Evolutionary conservation across 2,888 invertebrate species (phyloP), one percentile per base, ranked within the genome.

Genomic region (Automeris io): DNA sequence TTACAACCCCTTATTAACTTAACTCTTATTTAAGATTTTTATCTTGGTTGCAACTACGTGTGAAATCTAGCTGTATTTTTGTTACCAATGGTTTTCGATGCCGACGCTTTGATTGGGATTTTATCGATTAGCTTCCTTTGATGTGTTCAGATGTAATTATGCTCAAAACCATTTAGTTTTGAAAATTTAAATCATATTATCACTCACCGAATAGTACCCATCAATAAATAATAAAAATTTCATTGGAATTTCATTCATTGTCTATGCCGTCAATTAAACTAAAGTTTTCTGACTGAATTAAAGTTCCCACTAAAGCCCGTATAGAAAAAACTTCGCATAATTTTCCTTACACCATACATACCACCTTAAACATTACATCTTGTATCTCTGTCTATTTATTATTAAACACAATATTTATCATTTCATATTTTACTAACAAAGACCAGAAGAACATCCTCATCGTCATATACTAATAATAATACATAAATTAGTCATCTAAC

Each of bases 81-180:
- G 47, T 50, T 16, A 26, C 26, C 25, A 22, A 26, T 4, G 21
- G 25, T 39, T 37, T 24, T 47, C 46, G 45, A 50, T 52, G 40
- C 59, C 63, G 65, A 63, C 66, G 66, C 70, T 70, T 73, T 49
- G 41, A 42, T 43, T 9, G 23, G n/a, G 42, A 57, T 48, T 54
- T 57, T 61, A 51, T 49, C 55, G 46, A 61, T 58, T 78, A 66
- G 75, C 79, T 81, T 79, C 77, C 78, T 73, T 75, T 62, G 54
- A 77, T 81, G 80, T 81, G 80, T 81, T 82, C 81, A 77, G 70
- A 63, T 62, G 67, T 72, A 71, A 75, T 71, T 73, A 70, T 79
- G 81, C 80, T 81, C 81, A 82, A 79, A 71, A 52, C 61, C 59
- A 63, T 62, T 7, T 23, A 29, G 57, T 62, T 53, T 55, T 53